Base-by-base conservation (phyloP, 2,113 vertebrate species). In the Machaerirhynchus nigripectus region DNA sequence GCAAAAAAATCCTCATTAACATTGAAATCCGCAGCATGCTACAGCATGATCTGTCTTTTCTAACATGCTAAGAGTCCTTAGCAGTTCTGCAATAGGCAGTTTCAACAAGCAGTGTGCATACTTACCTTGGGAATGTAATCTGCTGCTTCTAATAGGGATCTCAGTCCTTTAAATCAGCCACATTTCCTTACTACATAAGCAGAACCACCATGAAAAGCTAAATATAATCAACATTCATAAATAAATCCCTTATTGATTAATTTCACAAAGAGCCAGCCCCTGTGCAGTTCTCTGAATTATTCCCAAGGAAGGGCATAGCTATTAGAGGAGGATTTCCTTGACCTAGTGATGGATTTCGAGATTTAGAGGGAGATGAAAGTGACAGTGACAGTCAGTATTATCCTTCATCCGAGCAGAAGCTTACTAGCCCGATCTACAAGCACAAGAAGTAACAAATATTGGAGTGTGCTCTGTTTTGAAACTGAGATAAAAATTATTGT, bases 311-410 rank as follows among this genome's bases (percentile, higher is more conserved):
- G 90, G 90, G 56, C 88, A 68, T 81, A 23, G 63, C 37, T 88
- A 89, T 69, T 84, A 95, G 87, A 95, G 71, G 80, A 95, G 96
- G 96, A 97, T 98, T 97, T 97, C 88, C 96, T 84, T 88, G 80
- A 93, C 96, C 96, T 96, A 61, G 90, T 97, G 94, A 19, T 95
- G 97, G 98, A 98, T 98, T 98, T 98, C 93, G 65, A 98, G 98
- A 98, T 98, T 98, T 98, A 96, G 80, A 94, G 39, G 82, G 64
- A 96, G 97, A 95, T 95, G 96, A 97, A 97, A 98, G 98, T 97
- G 96, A 96, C 96, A 96, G 68, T 92, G 85, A 94, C 95, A 96
- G 97, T 93, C 94, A 93, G 94, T 90, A 53, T 98, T 97, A 97
- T 97, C 97, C 96, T 93, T 93, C 65, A 76, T 69, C 85, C 96